Percentiles rank a stretch among this genome's conserved stretches.
Conservation (phyloP, 2,888 invertebrate species). For the Iselma pallidipennis region DNA sequence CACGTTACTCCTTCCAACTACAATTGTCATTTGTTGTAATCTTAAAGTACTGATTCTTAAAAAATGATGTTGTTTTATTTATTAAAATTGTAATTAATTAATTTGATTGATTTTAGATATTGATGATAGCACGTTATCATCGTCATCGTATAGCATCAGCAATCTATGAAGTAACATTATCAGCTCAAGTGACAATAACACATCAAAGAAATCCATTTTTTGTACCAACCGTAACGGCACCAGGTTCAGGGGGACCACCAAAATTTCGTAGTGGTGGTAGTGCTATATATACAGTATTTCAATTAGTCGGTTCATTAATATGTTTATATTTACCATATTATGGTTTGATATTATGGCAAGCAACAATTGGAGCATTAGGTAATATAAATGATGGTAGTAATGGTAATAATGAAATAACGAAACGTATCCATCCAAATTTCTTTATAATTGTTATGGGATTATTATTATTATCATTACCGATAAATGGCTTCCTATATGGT, state of each 20-base stretch:
- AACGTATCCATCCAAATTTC: conserved; percentile 56
- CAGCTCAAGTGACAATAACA: conserved; percentile 82
- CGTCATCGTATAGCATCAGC: conserved; percentile 83
- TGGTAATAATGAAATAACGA: conserved; percentile 36
- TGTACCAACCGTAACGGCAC: conserved; percentile 68
- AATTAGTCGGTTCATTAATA: conserved; percentile 72
- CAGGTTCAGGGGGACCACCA: conserved; percentile 56
- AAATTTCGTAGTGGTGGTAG: conserved; percentile 59
- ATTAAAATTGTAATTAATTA: neutral
- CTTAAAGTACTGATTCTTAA: conserved; percentile 60
- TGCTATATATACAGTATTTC: conserved; percentile 70
- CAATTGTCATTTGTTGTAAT: conserved; percentile 72
- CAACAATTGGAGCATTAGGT: conserved; percentile 49
- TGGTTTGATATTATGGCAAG: conserved; percentile 70
- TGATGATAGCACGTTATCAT: conserved; percentile 73
- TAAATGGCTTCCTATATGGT: conserved; percentile 79
- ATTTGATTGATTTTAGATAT: conserved; percentile 53
- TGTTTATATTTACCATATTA: conserved; percentile 77
- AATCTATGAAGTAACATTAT: conserved; percentile 81
- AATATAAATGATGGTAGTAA: conserved; percentile 24
- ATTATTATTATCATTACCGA: conserved; percentile 70
- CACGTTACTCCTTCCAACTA: conserved; percentile 69
- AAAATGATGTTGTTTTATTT: no score
- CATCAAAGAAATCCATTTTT: conserved; percentile 81
- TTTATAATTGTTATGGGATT: conserved; percentile 65